These are phyloP conservation scores for Trisateles emortualis DNA, from an alignment of 2,888 invertebrate genomes.

Conservation along the genomic window DNA sequence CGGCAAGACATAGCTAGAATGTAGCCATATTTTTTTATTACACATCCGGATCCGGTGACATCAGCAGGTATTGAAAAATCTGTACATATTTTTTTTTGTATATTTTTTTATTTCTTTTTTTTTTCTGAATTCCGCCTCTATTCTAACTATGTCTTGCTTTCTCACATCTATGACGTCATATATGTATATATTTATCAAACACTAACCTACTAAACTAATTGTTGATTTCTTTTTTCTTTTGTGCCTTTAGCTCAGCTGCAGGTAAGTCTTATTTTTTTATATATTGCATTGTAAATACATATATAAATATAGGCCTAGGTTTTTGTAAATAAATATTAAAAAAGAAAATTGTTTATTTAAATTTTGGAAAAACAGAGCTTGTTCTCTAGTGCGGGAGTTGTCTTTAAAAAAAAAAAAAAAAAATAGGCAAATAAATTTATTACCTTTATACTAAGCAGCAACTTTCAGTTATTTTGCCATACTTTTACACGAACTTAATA, in stretches of 20 bases:
- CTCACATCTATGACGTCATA: conserved; percentile 66
- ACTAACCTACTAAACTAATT: conserved; percentile 54
- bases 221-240: conserved; percentile 4
- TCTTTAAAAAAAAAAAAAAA: too few relatives aligned
- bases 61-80: conserved; percentile 66
- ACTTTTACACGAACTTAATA: too few relatives aligned
- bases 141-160: conserved; percentile 86
- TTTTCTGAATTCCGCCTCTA: conserved; percentile 63
- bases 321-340: background rate
- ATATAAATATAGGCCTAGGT: too few relatives aligned
- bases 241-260: conserved; percentile 12
- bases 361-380: too few relatives aligned
- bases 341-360: too few relatives aligned
- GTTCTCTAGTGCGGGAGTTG: too few relatives aligned
- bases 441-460: too few relatives aligned
- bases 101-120: conserved; percentile 58
- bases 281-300: background rate
- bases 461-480: too few relatives aligned
- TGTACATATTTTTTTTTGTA: conserved; percentile 43
- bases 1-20: conserved; percentile 83
- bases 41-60: conserved; percentile 54
- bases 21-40: conserved; percentile 38
- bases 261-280: conserved; percentile 17
- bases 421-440: too few relatives aligned
- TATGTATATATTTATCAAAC: conserved; percentile 37